Conservation (phyloP, 2,797 vertebrate species). For the Spheniscus humboldti region DNA sequence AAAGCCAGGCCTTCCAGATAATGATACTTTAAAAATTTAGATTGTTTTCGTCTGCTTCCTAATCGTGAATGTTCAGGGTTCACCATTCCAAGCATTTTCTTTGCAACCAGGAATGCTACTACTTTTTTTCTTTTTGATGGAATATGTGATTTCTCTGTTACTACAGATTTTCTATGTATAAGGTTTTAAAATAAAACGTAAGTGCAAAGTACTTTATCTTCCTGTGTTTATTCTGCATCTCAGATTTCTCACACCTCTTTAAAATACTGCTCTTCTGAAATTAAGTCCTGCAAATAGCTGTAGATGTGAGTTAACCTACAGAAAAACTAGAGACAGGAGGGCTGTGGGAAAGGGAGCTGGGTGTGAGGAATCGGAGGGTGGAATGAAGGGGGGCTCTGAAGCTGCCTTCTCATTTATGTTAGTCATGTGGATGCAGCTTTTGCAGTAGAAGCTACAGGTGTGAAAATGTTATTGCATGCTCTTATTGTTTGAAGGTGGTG, state of each 20-base stretch:
- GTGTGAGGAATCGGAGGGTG: not conserved
- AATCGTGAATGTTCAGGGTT: not conserved
- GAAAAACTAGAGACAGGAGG: not conserved
- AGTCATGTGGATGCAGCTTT: not conserved
- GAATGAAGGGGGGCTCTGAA: not conserved
- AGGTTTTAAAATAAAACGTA: not conserved
- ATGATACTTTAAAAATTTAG: not conserved
- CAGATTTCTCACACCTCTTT: not conserved
- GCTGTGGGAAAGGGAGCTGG: not conserved
- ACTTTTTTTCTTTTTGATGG: not conserved
- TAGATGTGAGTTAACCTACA: not conserved
- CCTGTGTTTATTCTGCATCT: not conserved
- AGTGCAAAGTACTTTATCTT: not conserved
- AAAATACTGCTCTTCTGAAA: not conserved
- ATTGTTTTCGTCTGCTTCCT: not conserved
- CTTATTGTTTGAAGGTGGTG: not conserved
- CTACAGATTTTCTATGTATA: accelerated
- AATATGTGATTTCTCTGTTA: not conserved
- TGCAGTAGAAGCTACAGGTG: not conserved
- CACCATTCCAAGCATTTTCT: not conserved
- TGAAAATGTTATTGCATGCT: not conserved
- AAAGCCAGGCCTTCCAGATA: not conserved
- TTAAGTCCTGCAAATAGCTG: not conserved
- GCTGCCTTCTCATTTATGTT: not conserved
- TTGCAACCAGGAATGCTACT: not conserved